Conservation (phyloP, 2,797 vertebrate genomes). For the Margarornis squamiger region DNA sequence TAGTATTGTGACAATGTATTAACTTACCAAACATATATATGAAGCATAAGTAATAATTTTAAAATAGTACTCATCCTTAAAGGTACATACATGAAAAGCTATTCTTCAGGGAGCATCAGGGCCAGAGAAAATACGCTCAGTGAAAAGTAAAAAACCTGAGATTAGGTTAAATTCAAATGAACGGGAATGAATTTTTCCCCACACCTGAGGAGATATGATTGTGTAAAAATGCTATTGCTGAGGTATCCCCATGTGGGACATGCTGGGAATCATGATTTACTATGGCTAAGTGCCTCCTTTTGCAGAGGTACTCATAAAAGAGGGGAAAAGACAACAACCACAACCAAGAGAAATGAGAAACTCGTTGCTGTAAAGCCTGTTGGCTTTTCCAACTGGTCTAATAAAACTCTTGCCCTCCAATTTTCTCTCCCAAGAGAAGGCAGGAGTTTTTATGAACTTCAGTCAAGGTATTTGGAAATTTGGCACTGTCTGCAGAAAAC, state of each 20-base stretch:
- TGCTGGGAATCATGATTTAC: not conserved
- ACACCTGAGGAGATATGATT: not conserved
- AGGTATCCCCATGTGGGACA: not conserved
- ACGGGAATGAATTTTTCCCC: not conserved
- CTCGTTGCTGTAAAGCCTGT: not conserved
- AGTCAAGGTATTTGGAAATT: conserved; percentile 21
- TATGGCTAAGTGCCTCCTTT: not conserved
- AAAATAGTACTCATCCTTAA: not conserved
- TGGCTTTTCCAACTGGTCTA: conserved; percentile 20
- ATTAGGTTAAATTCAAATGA: not conserved
- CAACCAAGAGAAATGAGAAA: not conserved
- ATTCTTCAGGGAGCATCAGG: not conserved
- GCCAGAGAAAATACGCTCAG: not conserved
- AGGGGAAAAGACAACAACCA: conserved; percentile 21
- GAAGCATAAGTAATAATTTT: not conserved
- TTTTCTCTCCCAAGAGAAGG: conserved; percentile 32
- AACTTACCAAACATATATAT: not conserved
- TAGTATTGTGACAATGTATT: not conserved
- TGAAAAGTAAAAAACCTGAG: not conserved
- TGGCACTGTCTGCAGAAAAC: not conserved
- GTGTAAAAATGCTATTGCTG: not conserved
- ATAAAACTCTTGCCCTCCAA: conserved; percentile 32
- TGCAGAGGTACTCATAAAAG: not conserved
- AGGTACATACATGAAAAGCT: not conserved
- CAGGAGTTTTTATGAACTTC: not conserved